Base-by-base conservation (phyloP, 2,113 vertebrate genomes). In the Oreotragus oreotragus region DNA sequence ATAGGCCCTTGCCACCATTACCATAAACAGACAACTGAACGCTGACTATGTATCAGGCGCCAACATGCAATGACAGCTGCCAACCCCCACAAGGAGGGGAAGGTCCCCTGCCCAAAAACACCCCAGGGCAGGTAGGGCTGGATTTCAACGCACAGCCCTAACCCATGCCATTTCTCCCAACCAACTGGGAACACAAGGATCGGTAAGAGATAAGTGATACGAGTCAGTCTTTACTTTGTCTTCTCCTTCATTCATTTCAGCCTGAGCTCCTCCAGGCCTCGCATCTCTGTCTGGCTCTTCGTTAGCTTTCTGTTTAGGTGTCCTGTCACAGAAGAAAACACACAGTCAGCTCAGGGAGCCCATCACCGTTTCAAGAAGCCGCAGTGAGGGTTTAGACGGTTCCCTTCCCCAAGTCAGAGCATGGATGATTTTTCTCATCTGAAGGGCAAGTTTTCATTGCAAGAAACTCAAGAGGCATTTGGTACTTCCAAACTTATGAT, bases 171-270 rank as follows among this genome's bases (percentile, higher is more conserved):
- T 19, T 16, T 79, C n/a, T 23, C 21, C 76, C 84, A 90, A 58
- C 4, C 51, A 45, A 47, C 9, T 0, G 27, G 21, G 45, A 64
- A 55, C 1, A 5, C 0, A 5, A 39, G 7, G 60, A 8, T 55
- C 28, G n/a, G 77, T 14, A 11, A 39, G 47, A 76, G 60, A 17
- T 25, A 76, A 36, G 53, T 33, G 14, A 77, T 7, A 55, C 0
- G 21, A 55, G n/a, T 19, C 58, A 7, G 80, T 90, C 84, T 87
- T 97, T 94, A 97, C 96, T 53, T 28, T 83, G 55, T 96, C 84
- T 0, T 85, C 96, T 45, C 39, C 94, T 28, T 93, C 90, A 4
- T 62, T 55, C 4, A 33, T 5, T 11, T 94, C 86, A 4, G 62
- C 2, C 0, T 27, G n/a, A 28, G n/a, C 12, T 28, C 88, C 88